Evolutionary conservation across 2,113 vertebrate genomes (phyloP).

Genomic region (Conger conger): DNA sequence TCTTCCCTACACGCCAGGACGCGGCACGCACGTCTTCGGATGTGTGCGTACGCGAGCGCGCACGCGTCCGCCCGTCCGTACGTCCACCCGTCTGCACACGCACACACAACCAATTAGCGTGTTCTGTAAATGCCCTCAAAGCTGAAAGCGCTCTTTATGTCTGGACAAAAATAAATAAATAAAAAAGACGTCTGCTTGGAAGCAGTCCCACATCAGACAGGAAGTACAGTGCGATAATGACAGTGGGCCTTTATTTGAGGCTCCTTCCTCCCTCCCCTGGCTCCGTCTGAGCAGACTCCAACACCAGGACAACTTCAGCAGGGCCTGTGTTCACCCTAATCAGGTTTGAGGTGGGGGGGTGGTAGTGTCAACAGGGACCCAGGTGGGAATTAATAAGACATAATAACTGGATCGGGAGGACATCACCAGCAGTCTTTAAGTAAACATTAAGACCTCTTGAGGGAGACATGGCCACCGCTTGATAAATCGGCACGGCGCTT

Average conservation of each 20-base stretch:
- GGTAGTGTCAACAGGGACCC: constrained; percentile 49
- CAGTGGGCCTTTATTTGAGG: constrained; percentile 11
- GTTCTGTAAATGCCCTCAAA: background rate
- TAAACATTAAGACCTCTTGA: constrained; percentile 70
- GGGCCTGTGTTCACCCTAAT: constrained; percentile 69
- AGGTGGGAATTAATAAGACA: constrained; percentile 66
- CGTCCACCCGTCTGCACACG: background rate
- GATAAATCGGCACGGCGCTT: constrained; percentile 63
- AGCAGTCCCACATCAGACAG: constrained; percentile 5
- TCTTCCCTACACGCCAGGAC: constrained; percentile 3
- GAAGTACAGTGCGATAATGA: constrained; percentile 6
- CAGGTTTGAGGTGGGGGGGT: constrained; percentile 65
- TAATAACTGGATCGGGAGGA: constrained; percentile 63
- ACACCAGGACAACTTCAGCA: constrained; percentile 66
- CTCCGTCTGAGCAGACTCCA: constrained; percentile 36
- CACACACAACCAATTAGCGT: background rate
- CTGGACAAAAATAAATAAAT: background rate
- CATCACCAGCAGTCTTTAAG: constrained; percentile 62
- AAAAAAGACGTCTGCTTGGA: constrained; percentile 8
- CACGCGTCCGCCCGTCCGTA: background rate
- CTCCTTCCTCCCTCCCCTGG: constrained; percentile 49
- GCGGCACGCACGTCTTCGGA: background rate
- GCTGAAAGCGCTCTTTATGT: constrained; percentile 1
- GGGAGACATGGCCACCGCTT: constrained; percentile 51
- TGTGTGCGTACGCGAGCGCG: background rate